phyloP scores from a whole-genome alignment of 53 echinoderm and acorn worm genomes.

The Zoroaster sp. region DNA sequence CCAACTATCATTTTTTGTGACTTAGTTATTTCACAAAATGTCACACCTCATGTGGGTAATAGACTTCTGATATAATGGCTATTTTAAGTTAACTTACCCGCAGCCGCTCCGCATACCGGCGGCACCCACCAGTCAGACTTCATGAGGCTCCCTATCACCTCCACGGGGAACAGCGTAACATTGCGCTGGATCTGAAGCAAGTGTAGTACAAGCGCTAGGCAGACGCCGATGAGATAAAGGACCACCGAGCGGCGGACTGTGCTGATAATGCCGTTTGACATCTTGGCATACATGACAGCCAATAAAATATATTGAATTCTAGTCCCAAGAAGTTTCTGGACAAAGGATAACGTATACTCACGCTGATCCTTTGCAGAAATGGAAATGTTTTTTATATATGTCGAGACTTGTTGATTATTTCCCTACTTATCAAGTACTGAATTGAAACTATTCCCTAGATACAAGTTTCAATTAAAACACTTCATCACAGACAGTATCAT shows the following conservation, averaged over 20 bases:
- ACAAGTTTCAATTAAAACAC: background rate
- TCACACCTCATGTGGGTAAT: too few relatives aligned
- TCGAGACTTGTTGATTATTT: too few relatives aligned
- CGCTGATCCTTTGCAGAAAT: background rate
- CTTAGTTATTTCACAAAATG: too few relatives aligned
- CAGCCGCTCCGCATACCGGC: conserved; percentile 84
- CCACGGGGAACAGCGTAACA: conserved; percentile 87
- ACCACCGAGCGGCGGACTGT: conserved; percentile 78
- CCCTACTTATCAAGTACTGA: too few relatives aligned
- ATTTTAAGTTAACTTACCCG: conserved; percentile 82
- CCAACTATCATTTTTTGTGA: too few relatives aligned
- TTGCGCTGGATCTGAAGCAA: conserved; percentile 92
- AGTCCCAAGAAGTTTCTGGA: background rate
- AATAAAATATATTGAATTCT: background rate
- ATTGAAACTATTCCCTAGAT: background rate
- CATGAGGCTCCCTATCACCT: conserved; percentile 73
- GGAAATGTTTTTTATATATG: too few relatives aligned
- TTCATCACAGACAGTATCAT: background rate
- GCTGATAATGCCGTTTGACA: conserved; percentile 34
- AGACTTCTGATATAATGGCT: too few relatives aligned
- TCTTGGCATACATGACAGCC: conserved; percentile 16
- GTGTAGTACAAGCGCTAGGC: conserved; percentile 86
- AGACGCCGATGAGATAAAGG: conserved; percentile 80
- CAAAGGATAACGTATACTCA: background rate
- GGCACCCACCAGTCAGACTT: conserved; percentile 98